Evolutionary conservation across 1,140 invertebrate genomes (phyloP).

Genomic region (Globodera ellingtonae): DNA sequence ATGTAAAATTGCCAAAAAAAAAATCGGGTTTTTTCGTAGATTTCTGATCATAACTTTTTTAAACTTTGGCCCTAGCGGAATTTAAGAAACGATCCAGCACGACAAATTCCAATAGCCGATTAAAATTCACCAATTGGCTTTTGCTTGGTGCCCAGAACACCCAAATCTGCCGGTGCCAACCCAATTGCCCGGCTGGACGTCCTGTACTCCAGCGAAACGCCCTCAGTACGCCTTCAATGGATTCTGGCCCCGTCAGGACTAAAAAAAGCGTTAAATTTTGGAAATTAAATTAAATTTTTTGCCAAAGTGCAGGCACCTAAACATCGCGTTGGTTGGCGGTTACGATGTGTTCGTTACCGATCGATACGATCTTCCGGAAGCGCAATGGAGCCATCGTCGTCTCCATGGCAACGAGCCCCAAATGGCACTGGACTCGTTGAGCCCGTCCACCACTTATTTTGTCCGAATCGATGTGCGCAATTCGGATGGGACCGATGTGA

Average conservation of each 20-base stretch:
- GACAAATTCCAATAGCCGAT: not conserved
- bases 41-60: no score
- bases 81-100: no score
- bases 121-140: not conserved
- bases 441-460: slow-evolving; percentile 60
- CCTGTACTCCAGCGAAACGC: slow-evolving; percentile 62
- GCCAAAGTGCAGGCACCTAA: slow-evolving; percentile 18
- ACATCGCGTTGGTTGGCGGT: slow-evolving; percentile 40
- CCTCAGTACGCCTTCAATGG: slow-evolving; percentile 59
- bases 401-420: slow-evolving; percentile 31
- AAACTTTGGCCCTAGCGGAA: no score
- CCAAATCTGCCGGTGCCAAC: slow-evolving; percentile 45
- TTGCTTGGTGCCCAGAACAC: slow-evolving; percentile 15
- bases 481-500: slow-evolving; percentile 50
- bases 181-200: slow-evolving; percentile 62
- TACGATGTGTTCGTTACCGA: slow-evolving; percentile 61
- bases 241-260: slow-evolving; percentile 50
- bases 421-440: slow-evolving; percentile 45
- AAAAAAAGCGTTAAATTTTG: not conserved
- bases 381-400: slow-evolving; percentile 28
- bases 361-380: slow-evolving; percentile 44
- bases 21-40: no score
- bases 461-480: slow-evolving; percentile 56
- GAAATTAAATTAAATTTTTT: not conserved
- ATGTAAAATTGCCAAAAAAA: no score